phyloP scores from a whole-genome alignment of 2,888 invertebrate genomes.

The Polylopha cassiicola region DNA sequence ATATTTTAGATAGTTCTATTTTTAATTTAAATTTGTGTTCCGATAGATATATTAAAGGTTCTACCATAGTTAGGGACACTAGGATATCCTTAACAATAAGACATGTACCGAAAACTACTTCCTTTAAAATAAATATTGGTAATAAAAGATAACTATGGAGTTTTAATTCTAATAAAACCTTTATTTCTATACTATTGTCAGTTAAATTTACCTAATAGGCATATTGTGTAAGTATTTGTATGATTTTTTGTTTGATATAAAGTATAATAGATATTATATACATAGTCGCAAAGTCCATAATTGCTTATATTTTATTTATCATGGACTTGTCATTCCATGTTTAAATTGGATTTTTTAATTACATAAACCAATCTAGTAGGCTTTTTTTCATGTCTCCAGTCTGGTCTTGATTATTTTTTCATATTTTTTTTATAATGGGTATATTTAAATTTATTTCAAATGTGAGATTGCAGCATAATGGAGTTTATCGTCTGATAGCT shows the following conservation, averaged over 20 bases:
- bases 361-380: conserved; percentile 18
- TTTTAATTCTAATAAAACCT: too few relatives aligned
- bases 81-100: conserved; percentile 94
- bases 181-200: too few relatives aligned
- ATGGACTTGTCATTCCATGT: too few relatives aligned
- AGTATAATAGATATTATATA: conserved; percentile 3
- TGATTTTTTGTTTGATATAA: conserved; percentile 18
- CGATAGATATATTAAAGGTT: conserved; percentile 70
- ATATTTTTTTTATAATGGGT: conserved; percentile 48
- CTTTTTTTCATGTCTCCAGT: not conserved
- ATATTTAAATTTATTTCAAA: conserved; percentile 52
- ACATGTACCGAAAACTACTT: conserved; percentile 92
- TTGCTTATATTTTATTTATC: not conserved
- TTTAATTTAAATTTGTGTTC: conserved; percentile 82
- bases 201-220: too few relatives aligned
- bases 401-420: conserved; percentile 23
- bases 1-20: conserved; percentile 78
- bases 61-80: conserved; percentile 79
- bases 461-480: conserved; percentile 32
- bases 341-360: too few relatives aligned
- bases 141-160: conserved; percentile 64
- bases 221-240: conserved; percentile 17
- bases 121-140: conserved; percentile 82
- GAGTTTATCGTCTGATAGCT: conserved; percentile 21
- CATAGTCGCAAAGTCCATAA: not conserved